Evolutionary conservation across 2,888 invertebrate species (phyloP), one percentile per base, ranked within the genome.

Genomic region (Rapana venosa): DNA sequence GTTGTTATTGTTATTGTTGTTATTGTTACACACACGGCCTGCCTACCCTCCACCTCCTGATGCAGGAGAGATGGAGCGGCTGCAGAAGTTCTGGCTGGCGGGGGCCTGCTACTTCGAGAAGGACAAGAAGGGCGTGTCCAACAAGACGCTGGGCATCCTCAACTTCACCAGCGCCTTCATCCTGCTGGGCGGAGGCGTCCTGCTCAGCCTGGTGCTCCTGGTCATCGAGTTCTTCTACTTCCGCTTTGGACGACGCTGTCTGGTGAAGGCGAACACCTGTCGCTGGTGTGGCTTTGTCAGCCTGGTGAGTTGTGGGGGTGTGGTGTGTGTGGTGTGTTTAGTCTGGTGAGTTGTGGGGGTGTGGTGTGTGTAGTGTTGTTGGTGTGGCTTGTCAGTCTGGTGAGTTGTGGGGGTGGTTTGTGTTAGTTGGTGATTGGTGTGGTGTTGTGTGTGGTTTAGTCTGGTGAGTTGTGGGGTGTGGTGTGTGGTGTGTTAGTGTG

Each of bases 131-230:
- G 94, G 93, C 1, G 98, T 98, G 98, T 98, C 96, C 4, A 96
- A 96, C 91, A 95, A 96, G 86, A 96, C 96, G 4, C 94, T 97
- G 70, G 97, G 97, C 35, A 96, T 97, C 61, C 96, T 96, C 96
- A 99, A 99, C 97, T 99, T 99, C 97, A 97, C 99, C 96, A 99
- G 98, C 90, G 99, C 99, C 88, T 99, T 99, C 96, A 97, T 99
- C 90, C 97, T 99, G 92, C 97, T 99, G 90, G 98, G 98, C 97
- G 98, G 98, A 91, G 99, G 99, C 83, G 98, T 99, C 94, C 97
- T 99, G 91, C 97, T 99, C 93, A 98, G 99, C 0, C 98, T 98
- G 0, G 96, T 98, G 58, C 97, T 99, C 91, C 97, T 99, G 92
- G 97, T 98, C 81, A 97, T 99, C 91, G 99, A 99, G 96, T 98